These are phyloP conservation scores for Teleogryllus occipitalis DNA, from an alignment of 1,140 invertebrate genomes.

Conservation along the genomic window DNA sequence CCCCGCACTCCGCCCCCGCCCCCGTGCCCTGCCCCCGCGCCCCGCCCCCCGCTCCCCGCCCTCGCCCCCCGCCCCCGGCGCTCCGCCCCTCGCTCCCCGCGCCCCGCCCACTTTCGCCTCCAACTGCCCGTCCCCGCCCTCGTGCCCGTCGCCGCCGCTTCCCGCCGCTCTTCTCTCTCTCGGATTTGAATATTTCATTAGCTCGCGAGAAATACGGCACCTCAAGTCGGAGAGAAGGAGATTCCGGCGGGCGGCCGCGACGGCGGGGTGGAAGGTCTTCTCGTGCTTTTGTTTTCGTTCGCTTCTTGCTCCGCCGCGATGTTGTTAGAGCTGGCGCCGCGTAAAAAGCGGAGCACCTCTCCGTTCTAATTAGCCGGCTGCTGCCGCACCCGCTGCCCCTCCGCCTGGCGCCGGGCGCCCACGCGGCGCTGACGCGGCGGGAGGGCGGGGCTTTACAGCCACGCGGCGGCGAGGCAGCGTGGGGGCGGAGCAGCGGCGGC, in stretches of 20 bases:
- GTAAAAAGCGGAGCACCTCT: neutral
- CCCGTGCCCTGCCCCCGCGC: too few relatives aligned
- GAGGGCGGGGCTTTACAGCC: too few relatives aligned
- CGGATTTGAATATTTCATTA: slow-evolving; percentile 1
- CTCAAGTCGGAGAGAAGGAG: neutral
- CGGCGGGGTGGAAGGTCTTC: neutral
- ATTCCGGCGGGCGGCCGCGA: neutral
- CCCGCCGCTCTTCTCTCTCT: neutral
- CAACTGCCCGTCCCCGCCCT: too few relatives aligned
- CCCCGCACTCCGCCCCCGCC: too few relatives aligned
- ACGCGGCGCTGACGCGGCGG: too few relatives aligned
- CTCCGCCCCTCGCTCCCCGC: too few relatives aligned
- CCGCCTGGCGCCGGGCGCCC: too few relatives aligned
- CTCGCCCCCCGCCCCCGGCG: too few relatives aligned
- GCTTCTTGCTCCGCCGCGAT: neutral
- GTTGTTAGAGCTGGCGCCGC: neutral
- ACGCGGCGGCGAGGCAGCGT: too few relatives aligned
- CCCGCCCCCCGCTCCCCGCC: too few relatives aligned
- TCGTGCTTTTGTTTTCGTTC: neutral
- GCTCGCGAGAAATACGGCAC: neutral
- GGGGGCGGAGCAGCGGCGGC: too few relatives aligned
- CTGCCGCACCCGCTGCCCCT: neutral
- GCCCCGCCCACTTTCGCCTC: neutral
- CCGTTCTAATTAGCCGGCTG: neutral
- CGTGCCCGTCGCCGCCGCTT: neutral